These are phyloP conservation scores for Oxycera nigricornis DNA, from an alignment of 2,888 invertebrate genomes.

Conservation along the genomic window DNA sequence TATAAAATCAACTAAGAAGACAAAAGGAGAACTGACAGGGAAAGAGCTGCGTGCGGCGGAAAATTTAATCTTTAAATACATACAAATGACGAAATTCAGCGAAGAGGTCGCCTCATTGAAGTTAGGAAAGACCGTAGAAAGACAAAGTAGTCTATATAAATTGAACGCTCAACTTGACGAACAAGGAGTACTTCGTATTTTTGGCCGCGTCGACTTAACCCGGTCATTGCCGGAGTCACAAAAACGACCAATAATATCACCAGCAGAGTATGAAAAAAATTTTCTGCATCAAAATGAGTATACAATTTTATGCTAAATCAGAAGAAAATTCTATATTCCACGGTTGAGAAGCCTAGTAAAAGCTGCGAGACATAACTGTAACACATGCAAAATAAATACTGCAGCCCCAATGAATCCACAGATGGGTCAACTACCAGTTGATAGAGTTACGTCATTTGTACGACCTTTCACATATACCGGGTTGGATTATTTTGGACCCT, in stretches of 20 bases:
- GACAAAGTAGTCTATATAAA: too few species aligned
- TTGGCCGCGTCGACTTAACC: neutral
- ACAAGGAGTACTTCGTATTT: neutral
- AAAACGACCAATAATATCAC: neutral
- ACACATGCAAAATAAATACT: neutral
- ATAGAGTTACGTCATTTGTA: neutral
- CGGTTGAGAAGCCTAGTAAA: neutral
- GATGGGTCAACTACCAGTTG: neutral
- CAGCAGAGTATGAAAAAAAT: neutral
- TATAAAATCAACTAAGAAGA: too few species aligned
- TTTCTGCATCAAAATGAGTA: neutral
- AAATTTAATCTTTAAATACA: neutral
- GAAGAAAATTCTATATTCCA: neutral
- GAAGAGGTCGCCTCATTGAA: neutral
- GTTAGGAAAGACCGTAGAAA: too few species aligned
- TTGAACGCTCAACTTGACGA: too few species aligned
- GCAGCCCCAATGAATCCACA: neutral
- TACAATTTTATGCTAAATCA: neutral
- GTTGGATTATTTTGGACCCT: conserved; percentile 48
- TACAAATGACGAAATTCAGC: neutral
- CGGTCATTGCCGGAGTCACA: neutral
- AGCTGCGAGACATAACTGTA: neutral
- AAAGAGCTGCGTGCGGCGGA: neutral
- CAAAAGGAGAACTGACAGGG: neutral
- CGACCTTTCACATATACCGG: conserved; percentile 36